A percentile compares a stretch with the other conserved stretches of the same genome.
phyloP scores from a whole-genome alignment of 2,797 vertebrate genomes.

The Tapirus indicus region DNA sequence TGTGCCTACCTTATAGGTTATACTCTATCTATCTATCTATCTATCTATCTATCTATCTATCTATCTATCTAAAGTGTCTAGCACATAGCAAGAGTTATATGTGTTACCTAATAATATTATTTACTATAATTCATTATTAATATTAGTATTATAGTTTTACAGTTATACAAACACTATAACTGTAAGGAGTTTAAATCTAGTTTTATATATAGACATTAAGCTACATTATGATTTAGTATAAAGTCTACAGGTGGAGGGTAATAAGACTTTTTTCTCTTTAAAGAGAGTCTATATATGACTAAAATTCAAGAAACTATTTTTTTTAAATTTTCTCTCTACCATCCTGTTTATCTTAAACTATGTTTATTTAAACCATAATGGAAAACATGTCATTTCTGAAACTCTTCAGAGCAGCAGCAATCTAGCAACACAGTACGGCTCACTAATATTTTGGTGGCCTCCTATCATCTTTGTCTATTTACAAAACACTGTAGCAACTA shows the following conservation, averaged over 20 bases:
- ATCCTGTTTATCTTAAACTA: not conserved
- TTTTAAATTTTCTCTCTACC: not conserved
- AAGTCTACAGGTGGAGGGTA: not conserved
- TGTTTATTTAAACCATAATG: not conserved
- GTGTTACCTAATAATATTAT: not conserved
- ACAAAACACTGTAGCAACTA: not conserved
- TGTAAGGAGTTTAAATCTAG: not conserved
- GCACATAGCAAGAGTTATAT: not conserved
- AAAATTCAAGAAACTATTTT: conserved; percentile 20
- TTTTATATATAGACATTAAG: not conserved
- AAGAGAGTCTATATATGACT: not conserved
- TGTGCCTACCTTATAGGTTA: not conserved
- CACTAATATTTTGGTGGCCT: not conserved
- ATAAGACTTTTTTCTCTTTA: not conserved
- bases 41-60: not conserved
- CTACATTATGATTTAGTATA: not conserved
- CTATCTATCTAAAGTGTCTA: not conserved
- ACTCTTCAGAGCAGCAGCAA: not conserved
- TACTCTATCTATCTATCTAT: not conserved
- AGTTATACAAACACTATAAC: not conserved
- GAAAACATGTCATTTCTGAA: conserved; percentile 8
- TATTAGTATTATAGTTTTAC: not conserved
- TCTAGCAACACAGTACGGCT: not conserved
- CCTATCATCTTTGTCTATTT: not conserved
- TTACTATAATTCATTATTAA: conserved; percentile 7